These are phyloP conservation scores for Drosophila helvetica DNA, from an alignment of 2,888 invertebrate species.

Conservation along the genomic window DNA sequence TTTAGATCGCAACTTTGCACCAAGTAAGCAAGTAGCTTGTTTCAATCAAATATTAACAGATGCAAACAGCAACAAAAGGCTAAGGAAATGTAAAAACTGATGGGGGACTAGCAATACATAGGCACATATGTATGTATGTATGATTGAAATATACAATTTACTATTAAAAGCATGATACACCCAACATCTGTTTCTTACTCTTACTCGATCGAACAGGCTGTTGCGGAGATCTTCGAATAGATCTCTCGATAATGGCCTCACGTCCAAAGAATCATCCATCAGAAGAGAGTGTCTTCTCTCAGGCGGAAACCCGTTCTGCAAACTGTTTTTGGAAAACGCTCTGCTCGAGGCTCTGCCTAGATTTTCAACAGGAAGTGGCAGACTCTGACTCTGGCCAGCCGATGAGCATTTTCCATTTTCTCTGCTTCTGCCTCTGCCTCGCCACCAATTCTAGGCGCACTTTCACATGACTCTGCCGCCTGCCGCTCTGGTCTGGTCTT, in stretches of 20 bases:
- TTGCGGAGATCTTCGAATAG: neutral
- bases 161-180: conserved; percentile 44
- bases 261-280: neutral
- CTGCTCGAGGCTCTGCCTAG: neutral
- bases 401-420: conserved; percentile 59
- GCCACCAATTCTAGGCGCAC: conserved; percentile 47
- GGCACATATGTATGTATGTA: conserved; percentile 30
- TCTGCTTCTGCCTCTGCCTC: no score
- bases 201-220: conserved; percentile 7
- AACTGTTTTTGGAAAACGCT: conserved; percentile 5
- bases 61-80: conserved; percentile 28
- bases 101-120: conserved; percentile 21
- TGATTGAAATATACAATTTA: conserved; percentile 64
- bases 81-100: conserved; percentile 26
- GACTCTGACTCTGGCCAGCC: conserved; percentile 8
- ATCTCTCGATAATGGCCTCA: neutral
- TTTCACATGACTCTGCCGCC: conserved; percentile 56
- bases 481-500: conserved; percentile 43
- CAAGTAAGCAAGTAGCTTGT: conserved; percentile 69
- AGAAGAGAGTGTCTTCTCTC: neutral
- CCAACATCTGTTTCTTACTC: conserved; percentile 3
- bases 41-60: conserved; percentile 52
- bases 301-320: conserved; percentile 19
- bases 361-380: conserved; percentile 61
- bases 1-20: conserved; percentile 51